These are phyloP conservation scores for Chloromyia formosa DNA, from an alignment of 2,888 invertebrate genomes.

Conservation along the genomic window DNA sequence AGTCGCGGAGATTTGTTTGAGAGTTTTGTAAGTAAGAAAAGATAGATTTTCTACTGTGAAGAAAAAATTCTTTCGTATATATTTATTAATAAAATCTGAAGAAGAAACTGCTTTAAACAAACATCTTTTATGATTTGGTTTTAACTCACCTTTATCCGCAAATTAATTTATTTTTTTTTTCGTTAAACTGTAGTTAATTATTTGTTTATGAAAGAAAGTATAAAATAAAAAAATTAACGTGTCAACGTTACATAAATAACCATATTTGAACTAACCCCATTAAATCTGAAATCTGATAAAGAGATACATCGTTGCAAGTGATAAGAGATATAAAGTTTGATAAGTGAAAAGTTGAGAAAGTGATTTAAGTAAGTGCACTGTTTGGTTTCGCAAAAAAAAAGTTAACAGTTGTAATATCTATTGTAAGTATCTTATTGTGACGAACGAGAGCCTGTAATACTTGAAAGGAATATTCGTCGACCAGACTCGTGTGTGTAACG, in stretches of 20 bases:
- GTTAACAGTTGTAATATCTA: too few species aligned
- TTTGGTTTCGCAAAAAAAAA: constrained; percentile 11
- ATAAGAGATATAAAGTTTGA: neutral
- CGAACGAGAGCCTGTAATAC: too few species aligned
- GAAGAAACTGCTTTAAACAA: neutral
- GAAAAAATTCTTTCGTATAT: constrained; percentile 50
- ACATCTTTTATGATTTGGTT: too few species aligned
- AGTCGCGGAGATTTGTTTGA: constrained; percentile 65
- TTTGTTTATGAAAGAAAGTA: neutral
- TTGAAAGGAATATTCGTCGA: too few species aligned
- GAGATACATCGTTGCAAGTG: neutral
- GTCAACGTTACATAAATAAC: too few species aligned
- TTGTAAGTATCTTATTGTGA: too few species aligned
- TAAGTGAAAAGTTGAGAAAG: constrained; percentile 13
- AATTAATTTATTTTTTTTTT: constrained; percentile 16
- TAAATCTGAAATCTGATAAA: too few species aligned
- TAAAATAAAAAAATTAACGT: neutral
- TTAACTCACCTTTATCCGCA: neutral
- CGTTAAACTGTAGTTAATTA: neutral
- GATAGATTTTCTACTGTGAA: constrained; percentile 10
- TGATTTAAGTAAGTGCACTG: constrained; percentile 37
- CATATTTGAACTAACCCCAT: too few species aligned
- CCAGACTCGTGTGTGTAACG: too few species aligned
- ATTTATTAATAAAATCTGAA: neutral
- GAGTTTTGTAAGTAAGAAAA: constrained; percentile 55